phyloP scores from a whole-genome alignment of 35 echinoderm and acorn worm genomes.

The Apostichopus japonicus region DNA sequence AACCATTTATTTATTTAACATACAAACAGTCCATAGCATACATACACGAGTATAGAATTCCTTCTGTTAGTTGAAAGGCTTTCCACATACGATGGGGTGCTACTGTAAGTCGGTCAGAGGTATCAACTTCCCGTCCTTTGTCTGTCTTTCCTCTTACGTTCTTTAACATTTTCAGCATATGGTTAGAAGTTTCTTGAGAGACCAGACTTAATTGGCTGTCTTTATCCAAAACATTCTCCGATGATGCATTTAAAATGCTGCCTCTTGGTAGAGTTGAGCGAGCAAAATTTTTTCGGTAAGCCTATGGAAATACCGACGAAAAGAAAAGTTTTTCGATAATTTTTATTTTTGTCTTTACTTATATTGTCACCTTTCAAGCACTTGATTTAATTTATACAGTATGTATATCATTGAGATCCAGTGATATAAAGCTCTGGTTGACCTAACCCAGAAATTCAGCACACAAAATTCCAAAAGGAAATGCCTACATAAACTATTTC shows the following conservation, averaged over 20 bases:
- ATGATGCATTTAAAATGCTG: background rate
- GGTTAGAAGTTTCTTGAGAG: slow-evolving; percentile 29
- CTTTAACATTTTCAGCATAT: slow-evolving; percentile 57
- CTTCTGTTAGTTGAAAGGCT: slow-evolving; percentile 62
- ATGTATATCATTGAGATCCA: no score
- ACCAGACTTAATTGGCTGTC: slow-evolving; percentile 53
- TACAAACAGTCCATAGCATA: background rate
- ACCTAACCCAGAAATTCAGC: background rate
- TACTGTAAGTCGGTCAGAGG: slow-evolving; percentile 5
- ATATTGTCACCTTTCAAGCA: no score
- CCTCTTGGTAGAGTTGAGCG: slow-evolving; percentile 22
- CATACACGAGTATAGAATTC: slow-evolving; percentile 43
- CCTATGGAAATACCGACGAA: background rate
- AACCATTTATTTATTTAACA: no score
- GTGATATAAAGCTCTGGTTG: background rate
- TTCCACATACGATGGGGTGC: slow-evolving; percentile 85
- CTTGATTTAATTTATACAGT: no score
- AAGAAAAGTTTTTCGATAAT: background rate
- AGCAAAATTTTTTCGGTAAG: slow-evolving; percentile 49
- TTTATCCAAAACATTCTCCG: slow-evolving; percentile 29
- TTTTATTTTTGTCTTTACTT: no score
- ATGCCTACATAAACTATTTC: background rate
- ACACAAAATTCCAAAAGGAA: background rate
- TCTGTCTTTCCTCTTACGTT: slow-evolving; percentile 33
- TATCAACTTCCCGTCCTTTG: background rate